A percentile compares a stretch with the other conserved stretches of the same genome.
phyloP scores from a whole-genome alignment of 35 echinoderm and acorn worm genomes.

The Chiridota heheva region DNA sequence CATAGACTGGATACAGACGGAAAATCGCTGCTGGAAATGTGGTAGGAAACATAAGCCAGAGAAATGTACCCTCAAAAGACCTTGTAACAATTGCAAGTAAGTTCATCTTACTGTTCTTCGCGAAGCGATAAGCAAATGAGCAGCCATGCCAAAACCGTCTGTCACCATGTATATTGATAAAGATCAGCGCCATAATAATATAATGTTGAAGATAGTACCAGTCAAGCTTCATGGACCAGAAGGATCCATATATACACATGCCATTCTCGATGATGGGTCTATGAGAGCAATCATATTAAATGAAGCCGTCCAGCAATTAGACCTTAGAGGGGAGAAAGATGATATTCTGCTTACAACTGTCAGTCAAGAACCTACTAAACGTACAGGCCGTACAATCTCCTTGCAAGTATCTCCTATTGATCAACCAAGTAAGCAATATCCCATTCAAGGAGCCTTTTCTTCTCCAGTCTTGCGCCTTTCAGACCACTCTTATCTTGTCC shows the following conservation, averaged over 20 bases:
- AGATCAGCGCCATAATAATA: neutral
- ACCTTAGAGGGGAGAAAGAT: neutral
- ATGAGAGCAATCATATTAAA: constrained; percentile 1
- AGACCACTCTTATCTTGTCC: neutral
- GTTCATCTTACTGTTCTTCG: constrained; percentile 29
- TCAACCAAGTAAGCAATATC: neutral
- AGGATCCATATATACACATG: neutral
- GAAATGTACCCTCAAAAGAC: constrained; percentile 13
- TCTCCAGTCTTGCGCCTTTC: neutral
- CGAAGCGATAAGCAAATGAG: neutral
- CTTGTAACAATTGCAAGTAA: constrained; percentile 7
- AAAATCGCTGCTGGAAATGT: too few relatives aligned
- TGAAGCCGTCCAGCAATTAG: too few relatives aligned
- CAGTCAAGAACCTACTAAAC: neutral
- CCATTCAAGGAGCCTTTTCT: neutral
- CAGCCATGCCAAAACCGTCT: neutral
- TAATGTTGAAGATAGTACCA: neutral
- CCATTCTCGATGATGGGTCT: too few relatives aligned
- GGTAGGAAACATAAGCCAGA: neutral
- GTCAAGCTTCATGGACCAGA: constrained; percentile 2
- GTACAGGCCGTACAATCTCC: neutral
- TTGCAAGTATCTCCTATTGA: neutral
- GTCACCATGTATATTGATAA: neutral
- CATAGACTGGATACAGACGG: too few relatives aligned
- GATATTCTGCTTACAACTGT: too few relatives aligned